Conservation (phyloP, 2,888 invertebrate species). For the Caenorhabditis sp. region DNA sequence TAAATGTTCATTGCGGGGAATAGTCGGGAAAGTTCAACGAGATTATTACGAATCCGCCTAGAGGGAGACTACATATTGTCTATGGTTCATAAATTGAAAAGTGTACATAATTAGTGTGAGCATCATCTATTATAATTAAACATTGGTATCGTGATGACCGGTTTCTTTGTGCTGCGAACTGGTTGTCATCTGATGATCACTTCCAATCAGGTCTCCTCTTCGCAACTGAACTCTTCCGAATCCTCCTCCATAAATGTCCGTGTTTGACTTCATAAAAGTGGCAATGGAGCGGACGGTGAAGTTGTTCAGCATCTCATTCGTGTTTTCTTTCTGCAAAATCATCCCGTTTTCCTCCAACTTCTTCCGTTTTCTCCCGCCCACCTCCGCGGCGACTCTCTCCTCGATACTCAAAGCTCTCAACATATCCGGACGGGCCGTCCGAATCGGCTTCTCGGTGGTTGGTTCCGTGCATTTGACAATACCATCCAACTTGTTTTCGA, state of each 20-base stretch:
- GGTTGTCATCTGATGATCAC: constrained; percentile 50
- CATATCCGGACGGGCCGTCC: constrained; percentile 25
- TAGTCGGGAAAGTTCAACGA: constrained; percentile 1
- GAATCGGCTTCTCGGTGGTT: constrained; percentile 10
- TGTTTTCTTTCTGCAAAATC: constrained; percentile 29
- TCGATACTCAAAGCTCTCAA: constrained; percentile 47
- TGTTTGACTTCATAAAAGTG: constrained; percentile 72
- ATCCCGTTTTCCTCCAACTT: not conserved
- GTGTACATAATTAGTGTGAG: no score
- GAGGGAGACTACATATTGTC: constrained; percentile 43
- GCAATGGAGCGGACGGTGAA: constrained; percentile 74
- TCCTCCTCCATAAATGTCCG: constrained; percentile 74
- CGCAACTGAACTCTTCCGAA: constrained; percentile 72
- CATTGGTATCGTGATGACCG: not conserved
- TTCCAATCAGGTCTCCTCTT: constrained; percentile 63
- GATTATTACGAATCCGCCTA: no score
- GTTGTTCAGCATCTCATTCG: constrained; percentile 72
- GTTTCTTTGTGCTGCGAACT: constrained; percentile 4
- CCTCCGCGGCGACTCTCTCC: constrained; percentile 3
- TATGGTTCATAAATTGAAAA: no score
- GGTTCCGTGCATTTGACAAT: constrained; percentile 18
- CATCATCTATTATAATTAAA: not conserved
- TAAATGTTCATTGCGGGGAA: constrained; percentile 2
- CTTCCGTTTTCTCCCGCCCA: constrained; percentile 4
- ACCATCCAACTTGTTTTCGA: constrained; percentile 55